phyloP scores from a whole-genome alignment of 2,797 vertebrate genomes.

The Kryptopterus vitreolus region DNA sequence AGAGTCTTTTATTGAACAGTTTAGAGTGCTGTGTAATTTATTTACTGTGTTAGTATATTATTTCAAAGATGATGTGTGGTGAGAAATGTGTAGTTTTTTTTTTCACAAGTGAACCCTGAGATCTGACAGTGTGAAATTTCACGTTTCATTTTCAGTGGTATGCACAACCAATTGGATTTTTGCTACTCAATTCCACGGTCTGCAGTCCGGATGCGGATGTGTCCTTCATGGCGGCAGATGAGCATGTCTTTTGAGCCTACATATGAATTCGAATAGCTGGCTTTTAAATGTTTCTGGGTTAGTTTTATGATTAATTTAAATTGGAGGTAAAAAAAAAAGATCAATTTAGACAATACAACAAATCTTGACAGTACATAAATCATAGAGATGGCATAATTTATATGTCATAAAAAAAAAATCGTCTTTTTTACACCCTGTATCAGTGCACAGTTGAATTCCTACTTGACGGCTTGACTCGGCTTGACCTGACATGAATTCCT shows the following conservation, averaged over 20 bases:
- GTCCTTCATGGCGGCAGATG: not conserved
- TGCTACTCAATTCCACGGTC: not conserved
- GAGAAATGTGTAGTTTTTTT: not conserved
- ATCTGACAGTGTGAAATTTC: not conserved
- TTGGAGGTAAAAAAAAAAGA: not conserved
- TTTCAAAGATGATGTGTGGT: too few relatives aligned
- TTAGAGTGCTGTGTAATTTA: not conserved
- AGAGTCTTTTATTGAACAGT: not conserved
- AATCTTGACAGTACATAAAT: not conserved
- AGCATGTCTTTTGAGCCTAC: not conserved
- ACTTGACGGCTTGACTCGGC: too few relatives aligned
- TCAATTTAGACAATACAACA: not conserved
- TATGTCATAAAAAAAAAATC: not conserved
- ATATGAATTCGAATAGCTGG: not conserved
- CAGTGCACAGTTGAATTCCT: not conserved
- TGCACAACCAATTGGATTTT: not conserved
- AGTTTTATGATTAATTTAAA: not conserved
- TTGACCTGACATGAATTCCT: not conserved
- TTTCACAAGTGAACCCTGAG: not conserved
- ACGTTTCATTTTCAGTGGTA: not conserved
- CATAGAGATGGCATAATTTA: not conserved
- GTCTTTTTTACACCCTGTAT: not conserved
- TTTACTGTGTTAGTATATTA: not conserved
- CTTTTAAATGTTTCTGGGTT: not conserved
- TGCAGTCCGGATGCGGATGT: not conserved